Evolutionary conservation across 2,797 vertebrate genomes (phyloP).

Genomic region (Microtus agrestis): DNA sequence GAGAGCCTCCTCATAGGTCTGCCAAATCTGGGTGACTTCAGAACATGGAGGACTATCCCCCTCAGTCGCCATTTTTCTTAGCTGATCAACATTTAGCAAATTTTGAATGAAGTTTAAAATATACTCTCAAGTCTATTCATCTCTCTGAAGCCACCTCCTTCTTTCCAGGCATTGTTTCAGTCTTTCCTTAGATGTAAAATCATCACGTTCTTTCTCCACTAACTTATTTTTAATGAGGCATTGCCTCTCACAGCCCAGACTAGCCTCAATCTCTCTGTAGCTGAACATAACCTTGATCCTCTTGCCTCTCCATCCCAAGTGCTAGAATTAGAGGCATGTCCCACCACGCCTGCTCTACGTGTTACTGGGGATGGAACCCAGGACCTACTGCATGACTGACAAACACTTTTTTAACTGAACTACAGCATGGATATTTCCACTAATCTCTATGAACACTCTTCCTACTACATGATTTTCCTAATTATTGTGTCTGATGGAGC

Average conservation of each 20-base stretch:
- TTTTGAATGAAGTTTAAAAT: slow-evolving; percentile 59
- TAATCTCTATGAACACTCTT: slow-evolving; percentile 37
- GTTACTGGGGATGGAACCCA: not conserved
- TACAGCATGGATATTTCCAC: not conserved
- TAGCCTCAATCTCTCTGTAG: not conserved
- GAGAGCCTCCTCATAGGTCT: slow-evolving; percentile 37
- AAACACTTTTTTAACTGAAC: not conserved
- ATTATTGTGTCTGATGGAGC: slow-evolving; percentile 46
- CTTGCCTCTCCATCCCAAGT: not conserved
- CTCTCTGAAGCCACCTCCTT: not conserved
- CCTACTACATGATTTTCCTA: slow-evolving; percentile 32
- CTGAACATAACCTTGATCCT: not conserved
- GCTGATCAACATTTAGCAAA: slow-evolving; percentile 55
- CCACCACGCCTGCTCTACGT: not conserved
- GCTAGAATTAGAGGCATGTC: not conserved
- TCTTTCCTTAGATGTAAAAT: not conserved
- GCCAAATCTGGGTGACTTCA: slow-evolving; percentile 46
- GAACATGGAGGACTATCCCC: not conserved
- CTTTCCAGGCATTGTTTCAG: not conserved
- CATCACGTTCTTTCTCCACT: not conserved
- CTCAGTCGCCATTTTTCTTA: slow-evolving; percentile 11
- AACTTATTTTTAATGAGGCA: not conserved
- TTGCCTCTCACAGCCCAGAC: not conserved
- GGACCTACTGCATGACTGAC: not conserved
- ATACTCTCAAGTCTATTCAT: not conserved